Percentiles rank a stretch among this genome's conserved stretches.
These are phyloP conservation scores for Ecliptopera silaceata DNA, from an alignment of 2,888 invertebrate genomes.

Conservation along the genomic window DNA sequence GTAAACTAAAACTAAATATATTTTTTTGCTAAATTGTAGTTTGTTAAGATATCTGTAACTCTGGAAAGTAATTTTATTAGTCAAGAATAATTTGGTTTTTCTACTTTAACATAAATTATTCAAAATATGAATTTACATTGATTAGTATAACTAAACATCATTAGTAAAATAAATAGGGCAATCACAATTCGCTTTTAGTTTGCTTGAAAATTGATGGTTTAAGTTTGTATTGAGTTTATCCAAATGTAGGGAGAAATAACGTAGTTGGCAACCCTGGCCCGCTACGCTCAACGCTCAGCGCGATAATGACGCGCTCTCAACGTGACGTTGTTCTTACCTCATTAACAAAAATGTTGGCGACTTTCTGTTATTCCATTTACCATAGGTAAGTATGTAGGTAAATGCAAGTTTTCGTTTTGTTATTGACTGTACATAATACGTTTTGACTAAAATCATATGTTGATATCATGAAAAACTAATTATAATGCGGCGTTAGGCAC, in stretches of 20 bases:
- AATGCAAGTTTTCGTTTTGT: neutral
- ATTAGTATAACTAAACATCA: too few relatives aligned
- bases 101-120: too few relatives aligned
- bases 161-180: too few relatives aligned
- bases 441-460: neutral
- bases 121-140: too few relatives aligned
- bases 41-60: too few relatives aligned
- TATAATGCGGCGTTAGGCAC: too few relatives aligned
- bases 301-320: constrained; percentile 68
- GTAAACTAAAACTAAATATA: too few relatives aligned
- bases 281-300: constrained; percentile 54
- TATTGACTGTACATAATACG: neutral
- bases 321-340: constrained; percentile 67
- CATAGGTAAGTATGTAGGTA: neutral
- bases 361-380: constrained; percentile 19
- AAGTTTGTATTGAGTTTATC: neutral
- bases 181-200: neutral
- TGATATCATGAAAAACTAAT: too few relatives aligned
- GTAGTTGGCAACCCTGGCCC: constrained; percentile 28
- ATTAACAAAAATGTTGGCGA: constrained; percentile 63
- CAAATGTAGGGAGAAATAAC: neutral
- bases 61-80: too few relatives aligned
- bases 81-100: too few relatives aligned
- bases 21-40: too few relatives aligned
- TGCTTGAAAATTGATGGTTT: neutral